phyloP scores from a whole-genome alignment of 2,113 vertebrate genomes.

The Nibea coibor region DNA sequence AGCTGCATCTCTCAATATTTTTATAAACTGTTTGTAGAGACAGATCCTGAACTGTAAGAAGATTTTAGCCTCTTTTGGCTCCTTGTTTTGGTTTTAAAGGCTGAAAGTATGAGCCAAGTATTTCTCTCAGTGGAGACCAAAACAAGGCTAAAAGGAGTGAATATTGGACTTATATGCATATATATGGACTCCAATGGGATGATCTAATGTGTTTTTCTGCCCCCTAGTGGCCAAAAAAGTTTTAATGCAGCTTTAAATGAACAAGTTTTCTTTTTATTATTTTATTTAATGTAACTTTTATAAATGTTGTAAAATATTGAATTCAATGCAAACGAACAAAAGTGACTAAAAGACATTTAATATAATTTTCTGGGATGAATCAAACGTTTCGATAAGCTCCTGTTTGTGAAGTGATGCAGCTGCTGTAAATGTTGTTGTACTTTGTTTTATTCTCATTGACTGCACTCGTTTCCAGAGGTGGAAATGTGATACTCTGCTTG shows the following conservation, averaged over 20 bases:
- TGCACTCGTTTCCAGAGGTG: slow-evolving; percentile 42
- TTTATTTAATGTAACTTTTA: background rate
- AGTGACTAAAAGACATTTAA: background rate
- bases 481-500: slow-evolving; percentile 27
- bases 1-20: slow-evolving; percentile 35
- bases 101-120: background rate
- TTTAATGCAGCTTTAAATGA: slow-evolving; percentile 42
- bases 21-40: background rate
- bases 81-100: background rate
- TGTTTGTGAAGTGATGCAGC: slow-evolving; percentile 24
- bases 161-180: background rate
- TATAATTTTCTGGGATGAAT: background rate
- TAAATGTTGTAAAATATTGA: slow-evolving; percentile 5
- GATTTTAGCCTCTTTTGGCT: background rate
- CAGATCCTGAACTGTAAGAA: background rate
- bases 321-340: background rate
- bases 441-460: slow-evolving; percentile 14
- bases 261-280: background rate
- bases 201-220: background rate
- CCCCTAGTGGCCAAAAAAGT: slow-evolving; percentile 24
- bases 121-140: slow-evolving; percentile 5
- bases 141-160: background rate
- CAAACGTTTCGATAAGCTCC: slow-evolving; percentile 5
- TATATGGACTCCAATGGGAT: background rate
- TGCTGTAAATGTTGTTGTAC: slow-evolving; percentile 10